Percentiles rank a stretch among this genome's conserved stretches.
phyloP scores from a whole-genome alignment of 1,140 invertebrate species.

The Bombyx mandarina region DNA sequence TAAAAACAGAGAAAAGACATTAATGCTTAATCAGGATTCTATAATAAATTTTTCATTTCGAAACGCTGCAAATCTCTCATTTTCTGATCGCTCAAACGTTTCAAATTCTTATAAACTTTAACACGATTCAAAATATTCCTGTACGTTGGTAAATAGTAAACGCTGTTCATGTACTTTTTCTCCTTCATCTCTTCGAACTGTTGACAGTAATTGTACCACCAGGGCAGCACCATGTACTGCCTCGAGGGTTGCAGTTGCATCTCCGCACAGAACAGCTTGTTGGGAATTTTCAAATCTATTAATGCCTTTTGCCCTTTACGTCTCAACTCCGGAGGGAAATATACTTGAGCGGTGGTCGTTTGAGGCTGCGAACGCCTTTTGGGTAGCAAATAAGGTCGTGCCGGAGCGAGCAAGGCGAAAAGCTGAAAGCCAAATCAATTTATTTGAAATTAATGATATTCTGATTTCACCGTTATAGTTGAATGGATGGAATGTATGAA shows the following conservation, averaged over 20 bases:
- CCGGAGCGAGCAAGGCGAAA: too few species aligned
- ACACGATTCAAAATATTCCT: slow-evolving; percentile 17
- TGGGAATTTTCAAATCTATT: slow-evolving; percentile 24
- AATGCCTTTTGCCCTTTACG: slow-evolving; percentile 2
- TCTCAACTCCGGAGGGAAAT: slow-evolving; percentile 1
- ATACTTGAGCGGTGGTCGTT: neutral
- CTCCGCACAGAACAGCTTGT: slow-evolving; percentile 26
- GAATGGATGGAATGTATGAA: too few species aligned
- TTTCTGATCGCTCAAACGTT: slow-evolving; percentile 1
- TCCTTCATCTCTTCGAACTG: slow-evolving; percentile 14
- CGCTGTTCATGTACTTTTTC: slow-evolving; percentile 4
- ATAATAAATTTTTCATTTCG: too few species aligned
- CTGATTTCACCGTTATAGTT: too few species aligned
- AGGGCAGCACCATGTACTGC: slow-evolving; percentile 26
- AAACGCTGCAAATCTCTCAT: too few species aligned
- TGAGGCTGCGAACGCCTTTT: neutral
- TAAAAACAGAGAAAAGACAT: too few species aligned
- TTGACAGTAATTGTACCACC: slow-evolving; percentile 40
- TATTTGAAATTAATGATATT: too few species aligned
- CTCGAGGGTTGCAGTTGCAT: slow-evolving; percentile 16
- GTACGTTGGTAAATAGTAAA: slow-evolving; percentile 12
- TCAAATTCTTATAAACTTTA: slow-evolving; percentile 13
- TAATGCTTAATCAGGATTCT: too few species aligned
- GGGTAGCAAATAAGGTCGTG: too few species aligned
- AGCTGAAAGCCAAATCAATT: too few species aligned